Evolutionary conservation across 1,140 invertebrate genomes (phyloP).

Genomic region (Adelges cooleyi): DNA sequence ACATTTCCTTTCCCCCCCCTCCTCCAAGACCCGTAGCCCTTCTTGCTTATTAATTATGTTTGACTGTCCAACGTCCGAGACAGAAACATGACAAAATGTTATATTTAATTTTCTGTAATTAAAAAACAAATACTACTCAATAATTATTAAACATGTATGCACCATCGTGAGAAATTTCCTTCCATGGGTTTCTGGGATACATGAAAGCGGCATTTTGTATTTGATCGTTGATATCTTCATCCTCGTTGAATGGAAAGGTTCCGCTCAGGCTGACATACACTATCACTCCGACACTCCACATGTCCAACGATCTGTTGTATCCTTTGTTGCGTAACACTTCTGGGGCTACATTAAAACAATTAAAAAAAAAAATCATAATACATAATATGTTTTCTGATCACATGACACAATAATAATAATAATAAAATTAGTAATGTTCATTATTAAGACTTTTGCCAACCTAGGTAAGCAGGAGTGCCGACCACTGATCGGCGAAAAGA

Average conservation of each 20-base stretch:
- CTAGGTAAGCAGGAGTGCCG: conserved; percentile 94
- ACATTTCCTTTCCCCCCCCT: too few species aligned
- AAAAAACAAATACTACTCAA: neutral
- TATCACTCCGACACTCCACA: conserved; percentile 99
- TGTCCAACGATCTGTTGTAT: conserved; percentile 95
- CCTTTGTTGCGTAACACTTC: conserved; percentile 96
- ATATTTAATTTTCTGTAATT: neutral
- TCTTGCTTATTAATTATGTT: too few species aligned
- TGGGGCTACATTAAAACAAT: conserved; percentile 57
- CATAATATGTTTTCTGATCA: too few species aligned
- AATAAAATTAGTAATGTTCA: too few species aligned
- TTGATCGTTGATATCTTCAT: conserved; percentile 98
- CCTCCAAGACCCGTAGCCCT: too few species aligned
- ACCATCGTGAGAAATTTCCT: conserved; percentile 94
- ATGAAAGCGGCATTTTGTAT: conserved; percentile 99
- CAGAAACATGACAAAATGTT: neutral
- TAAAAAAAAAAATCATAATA: neutral
- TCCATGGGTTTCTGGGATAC: conserved; percentile 98
- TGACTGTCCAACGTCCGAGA: neutral
- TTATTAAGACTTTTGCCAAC: conserved; percentile 41
- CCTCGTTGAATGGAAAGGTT: conserved; percentile 98
- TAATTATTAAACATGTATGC: too few species aligned
- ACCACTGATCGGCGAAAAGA: conserved; percentile 94
- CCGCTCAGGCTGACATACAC: conserved; percentile 93
- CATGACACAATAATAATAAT: too few species aligned